Evolutionary conservation across 2,113 vertebrate species (phyloP).

Genomic region (Platysteira castanea): DNA sequence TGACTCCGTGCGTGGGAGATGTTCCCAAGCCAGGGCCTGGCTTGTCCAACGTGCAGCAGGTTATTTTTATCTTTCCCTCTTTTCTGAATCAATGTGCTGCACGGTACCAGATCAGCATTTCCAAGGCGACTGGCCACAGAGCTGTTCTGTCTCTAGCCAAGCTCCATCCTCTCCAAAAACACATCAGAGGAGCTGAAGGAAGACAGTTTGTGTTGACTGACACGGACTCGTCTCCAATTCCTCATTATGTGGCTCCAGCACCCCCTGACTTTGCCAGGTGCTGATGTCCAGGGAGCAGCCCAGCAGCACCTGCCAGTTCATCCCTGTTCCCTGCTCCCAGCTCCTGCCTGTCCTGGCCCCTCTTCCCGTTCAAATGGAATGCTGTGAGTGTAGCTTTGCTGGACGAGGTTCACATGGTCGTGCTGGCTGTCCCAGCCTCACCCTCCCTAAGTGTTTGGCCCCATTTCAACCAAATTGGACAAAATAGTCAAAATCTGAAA

Average conservation of each 20-base stretch:
- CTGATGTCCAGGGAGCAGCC: neutral
- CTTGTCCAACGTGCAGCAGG: neutral
- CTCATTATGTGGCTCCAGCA: neutral
- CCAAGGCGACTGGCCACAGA: neutral
- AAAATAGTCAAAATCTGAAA: neutral
- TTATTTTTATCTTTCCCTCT: neutral
- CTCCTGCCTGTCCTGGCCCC: neutral
- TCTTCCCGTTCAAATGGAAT: neutral
- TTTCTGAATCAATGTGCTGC: neutral
- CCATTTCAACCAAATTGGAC: neutral
- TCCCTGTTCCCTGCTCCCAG: neutral
- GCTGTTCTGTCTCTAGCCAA: neutral
- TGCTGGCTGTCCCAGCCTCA: neutral
- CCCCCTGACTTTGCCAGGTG: neutral
- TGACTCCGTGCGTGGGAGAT: neutral
- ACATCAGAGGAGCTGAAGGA: neutral
- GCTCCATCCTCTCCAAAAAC: neutral
- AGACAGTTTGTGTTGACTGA: neutral
- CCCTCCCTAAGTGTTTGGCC: neutral
- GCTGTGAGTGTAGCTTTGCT: neutral
- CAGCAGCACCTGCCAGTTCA: neutral
- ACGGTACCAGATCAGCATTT: neutral
- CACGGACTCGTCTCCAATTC: neutral
- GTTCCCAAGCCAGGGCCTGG: neutral
- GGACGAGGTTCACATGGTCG: rapidly evolving